Percentiles rank a stretch among this genome's conserved stretches.
These are phyloP conservation scores for Drosophila carrolli DNA, from an alignment of 1,140 invertebrate species.

Conservation along the genomic window DNA sequence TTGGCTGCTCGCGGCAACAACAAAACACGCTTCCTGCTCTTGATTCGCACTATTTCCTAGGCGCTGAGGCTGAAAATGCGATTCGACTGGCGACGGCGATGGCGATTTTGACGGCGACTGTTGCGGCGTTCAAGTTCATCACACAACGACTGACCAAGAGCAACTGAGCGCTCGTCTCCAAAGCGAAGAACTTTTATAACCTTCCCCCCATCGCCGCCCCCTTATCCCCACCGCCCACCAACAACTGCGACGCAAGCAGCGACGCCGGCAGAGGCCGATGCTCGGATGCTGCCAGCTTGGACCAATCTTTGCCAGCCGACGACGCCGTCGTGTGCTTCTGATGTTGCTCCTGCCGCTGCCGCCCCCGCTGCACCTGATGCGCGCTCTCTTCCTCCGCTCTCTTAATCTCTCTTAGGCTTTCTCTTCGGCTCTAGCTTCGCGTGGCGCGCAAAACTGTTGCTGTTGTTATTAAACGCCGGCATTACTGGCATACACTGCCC, in stretches of 20 bases:
- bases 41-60: conserved; percentile 57
- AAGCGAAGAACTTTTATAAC: conserved; percentile 79
- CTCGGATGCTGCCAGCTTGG: conserved; percentile 57
- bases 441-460: conserved; percentile 80
- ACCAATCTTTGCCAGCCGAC: conserved; percentile 72
- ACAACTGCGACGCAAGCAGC: conserved; percentile 32
- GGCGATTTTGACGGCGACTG: conserved; percentile 12
- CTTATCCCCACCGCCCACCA: conserved; percentile 1
- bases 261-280: conserved; percentile 52
- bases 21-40: conserved; percentile 68
- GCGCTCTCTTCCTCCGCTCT: conserved; percentile 42
- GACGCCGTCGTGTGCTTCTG: conserved; percentile 11
- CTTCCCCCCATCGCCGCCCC: conserved; percentile 30
- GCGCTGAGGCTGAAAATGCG: conserved; percentile 49
- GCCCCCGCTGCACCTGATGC: conserved; percentile 58
- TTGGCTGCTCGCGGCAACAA: conserved; percentile 17
- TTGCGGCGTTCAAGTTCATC: conserved; percentile 53
- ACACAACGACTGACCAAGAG: conserved; percentile 81
- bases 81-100: conserved; percentile 13
- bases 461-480: conserved; percentile 80
- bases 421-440: conserved; percentile 22
- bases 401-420: conserved; percentile 13
- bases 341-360: conserved; percentile 17
- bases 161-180: conserved; percentile 77
- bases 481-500: conserved; percentile 40